A percentile compares a stretch with the other conserved stretches of the same genome.
phyloP scores from a whole-genome alignment of 1,140 invertebrate genomes.

The Drosophila littoralis region DNA sequence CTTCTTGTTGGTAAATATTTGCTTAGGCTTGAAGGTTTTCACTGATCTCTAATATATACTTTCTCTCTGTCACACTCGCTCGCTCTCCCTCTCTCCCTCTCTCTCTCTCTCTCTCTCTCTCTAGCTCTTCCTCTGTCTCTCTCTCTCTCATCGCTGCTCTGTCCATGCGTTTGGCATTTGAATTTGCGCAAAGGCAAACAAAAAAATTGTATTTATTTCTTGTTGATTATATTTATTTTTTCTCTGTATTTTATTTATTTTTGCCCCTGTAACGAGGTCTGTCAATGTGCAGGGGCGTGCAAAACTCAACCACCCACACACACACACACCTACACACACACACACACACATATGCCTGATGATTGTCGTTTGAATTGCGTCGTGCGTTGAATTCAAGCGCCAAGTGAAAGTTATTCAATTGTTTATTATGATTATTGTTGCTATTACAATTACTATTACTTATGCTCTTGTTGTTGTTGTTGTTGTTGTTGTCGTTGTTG shows the following conservation, averaged over 20 bases:
- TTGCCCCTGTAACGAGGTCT: constrained; percentile 31
- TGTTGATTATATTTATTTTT: constrained; percentile 8
- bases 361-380: constrained; percentile 74
- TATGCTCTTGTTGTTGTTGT: constrained; percentile 37
- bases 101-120: background rate
- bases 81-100: background rate
- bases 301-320: constrained; percentile 36
- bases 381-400: constrained; percentile 82
- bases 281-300: constrained; percentile 51
- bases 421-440: constrained; percentile 76
- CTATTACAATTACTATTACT: constrained; percentile 49
- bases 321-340: constrained; percentile 34
- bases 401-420: constrained; percentile 82
- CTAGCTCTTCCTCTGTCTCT: background rate
- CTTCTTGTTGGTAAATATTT: background rate
- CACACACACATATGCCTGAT: constrained; percentile 39
- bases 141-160: background rate
- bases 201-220: constrained; percentile 38
- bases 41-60: background rate
- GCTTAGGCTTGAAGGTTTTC: background rate
- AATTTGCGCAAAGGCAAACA: constrained; percentile 46
- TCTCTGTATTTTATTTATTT: constrained; percentile 17
- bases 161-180: constrained; percentile 38
- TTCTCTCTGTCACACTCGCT: background rate
- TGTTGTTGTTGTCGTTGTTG: constrained; percentile 11